These are phyloP conservation scores for Choloepus hoffmanni DNA, from an alignment of 2,113 vertebrate genomes.

Conservation along the genomic window DNA sequence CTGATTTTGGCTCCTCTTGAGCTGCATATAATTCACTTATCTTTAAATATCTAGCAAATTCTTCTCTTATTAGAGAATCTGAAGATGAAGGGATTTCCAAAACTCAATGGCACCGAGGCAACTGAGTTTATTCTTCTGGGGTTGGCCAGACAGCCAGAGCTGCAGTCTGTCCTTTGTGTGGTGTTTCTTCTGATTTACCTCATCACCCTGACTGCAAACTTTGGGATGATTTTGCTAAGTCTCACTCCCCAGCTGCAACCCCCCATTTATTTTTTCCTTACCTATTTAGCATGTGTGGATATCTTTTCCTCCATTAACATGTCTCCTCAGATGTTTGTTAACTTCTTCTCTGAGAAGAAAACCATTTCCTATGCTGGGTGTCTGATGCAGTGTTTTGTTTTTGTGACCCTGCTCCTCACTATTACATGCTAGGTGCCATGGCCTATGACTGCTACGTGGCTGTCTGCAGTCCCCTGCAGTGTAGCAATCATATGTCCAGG, in stretches of 20 bases:
- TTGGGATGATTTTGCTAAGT: constrained; percentile 76
- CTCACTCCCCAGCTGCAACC: constrained; percentile 78
- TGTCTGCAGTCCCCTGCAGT: constrained; percentile 84
- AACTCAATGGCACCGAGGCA: not conserved
- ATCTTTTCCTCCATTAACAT: constrained; percentile 85
- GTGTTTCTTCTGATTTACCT: constrained; percentile 77
- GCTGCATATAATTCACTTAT: not conserved
- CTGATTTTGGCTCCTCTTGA: not conserved
- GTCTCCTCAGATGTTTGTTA: constrained; percentile 82
- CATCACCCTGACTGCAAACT: constrained; percentile 77
- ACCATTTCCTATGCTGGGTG: constrained; percentile 81
- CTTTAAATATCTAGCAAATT: not conserved
- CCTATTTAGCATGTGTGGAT: constrained; percentile 83
- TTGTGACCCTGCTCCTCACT: constrained; percentile 73
- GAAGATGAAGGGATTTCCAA: not conserved
- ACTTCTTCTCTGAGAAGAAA: constrained; percentile 78
- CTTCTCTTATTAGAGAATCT: not conserved
- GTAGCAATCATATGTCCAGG: constrained; percentile 80
- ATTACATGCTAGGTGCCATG: constrained; percentile 85
- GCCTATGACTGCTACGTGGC: constrained; percentile 86
- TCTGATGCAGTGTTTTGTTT: constrained; percentile 78
- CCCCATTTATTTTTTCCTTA: constrained; percentile 85
- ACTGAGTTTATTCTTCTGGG: constrained; percentile 59
- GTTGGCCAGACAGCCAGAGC: not conserved
- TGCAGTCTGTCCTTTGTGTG: constrained; percentile 30